Evolutionary conservation across 2,797 vertebrate species (phyloP), one percentile per base, ranked within the genome.

Genomic region (Chelonia mydas): DNA sequence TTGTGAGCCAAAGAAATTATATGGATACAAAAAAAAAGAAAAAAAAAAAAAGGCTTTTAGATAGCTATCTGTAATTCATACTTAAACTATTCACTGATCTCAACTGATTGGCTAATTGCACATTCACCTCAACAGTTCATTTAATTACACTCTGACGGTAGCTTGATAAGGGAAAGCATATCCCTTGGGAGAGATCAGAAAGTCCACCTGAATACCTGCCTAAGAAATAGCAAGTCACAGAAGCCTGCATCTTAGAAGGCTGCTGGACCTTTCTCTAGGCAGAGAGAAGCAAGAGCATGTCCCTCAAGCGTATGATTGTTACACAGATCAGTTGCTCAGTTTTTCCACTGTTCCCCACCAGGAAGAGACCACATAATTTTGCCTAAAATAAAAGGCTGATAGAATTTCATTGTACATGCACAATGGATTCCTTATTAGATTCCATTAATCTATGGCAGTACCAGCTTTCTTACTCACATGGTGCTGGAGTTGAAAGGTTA

Each of bases 1-100:
- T 83, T 93, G 61, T 37, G 23, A 83, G 76, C 57, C 81, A 88
- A 88, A 96, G 90, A 87, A 96, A 87, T 61, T 91, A 95, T 87
- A 88, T 5, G 77, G 82, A 88, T 93, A n/a, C 41, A 55, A 41
- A 41, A 41, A 41, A 37, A n/a, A n/a, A n/a, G n/a, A 37, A 50
- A 92, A 91, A 78, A 86, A 96, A 92, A 89, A 92, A 4, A 50
- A 87, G 37, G 45, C 57, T 89, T 65, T 74, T 93, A 94, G 93
- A 97, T 96, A 96, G 93, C 91, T 87, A 97, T 96, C 97, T 97
- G 96, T 97, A 98, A 98, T 91, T 97, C 97, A 97, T 96, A 97
- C 92, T 74, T n/a, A 90, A 91, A 91, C 90, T 97, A 96, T 87
- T 97, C 92, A 90, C 93, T 94, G 91, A 91, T 95, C 90, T 95